These are phyloP conservation scores for Macrocentrus cingulum DNA, from an alignment of 1,140 invertebrate species.

Conservation along the genomic window DNA sequence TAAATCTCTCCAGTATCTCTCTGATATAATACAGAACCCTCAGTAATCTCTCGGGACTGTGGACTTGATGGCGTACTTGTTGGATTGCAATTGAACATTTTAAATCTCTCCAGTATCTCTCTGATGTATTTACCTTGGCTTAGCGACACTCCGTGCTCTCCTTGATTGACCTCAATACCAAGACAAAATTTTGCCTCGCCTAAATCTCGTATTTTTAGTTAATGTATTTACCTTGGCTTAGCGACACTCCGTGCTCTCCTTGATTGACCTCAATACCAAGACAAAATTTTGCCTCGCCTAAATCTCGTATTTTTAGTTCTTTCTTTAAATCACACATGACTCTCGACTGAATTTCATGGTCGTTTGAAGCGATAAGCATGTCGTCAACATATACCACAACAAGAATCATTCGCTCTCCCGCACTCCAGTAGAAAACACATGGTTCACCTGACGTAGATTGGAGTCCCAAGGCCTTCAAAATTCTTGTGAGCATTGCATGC, in stretches of 20 bases:
- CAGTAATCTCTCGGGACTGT: no score
- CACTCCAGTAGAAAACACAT: conserved; percentile 36
- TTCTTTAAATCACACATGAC: conserved; percentile 25
- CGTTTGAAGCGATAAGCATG: conserved; percentile 35
- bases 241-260: neutral
- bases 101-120: neutral
- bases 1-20: neutral
- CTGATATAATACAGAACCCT: no score
- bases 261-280: neutral
- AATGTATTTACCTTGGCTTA: neutral
- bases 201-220: conserved; percentile 22
- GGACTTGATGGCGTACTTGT: no score
- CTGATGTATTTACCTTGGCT: neutral
- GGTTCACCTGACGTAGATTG: conserved; percentile 29
- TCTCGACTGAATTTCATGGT: conserved; percentile 18
- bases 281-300: conserved; percentile 9
- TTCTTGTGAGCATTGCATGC: conserved; percentile 35
- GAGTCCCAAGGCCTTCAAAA: conserved; percentile 23
- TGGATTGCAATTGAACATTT: no score
- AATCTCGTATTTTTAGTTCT: conserved; percentile 22
- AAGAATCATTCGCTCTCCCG: conserved; percentile 23
- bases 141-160: neutral
- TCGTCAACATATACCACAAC: conserved; percentile 41
- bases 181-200: conserved; percentile 2
- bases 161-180: neutral